Evolutionary conservation across 2,797 vertebrate species (phyloP), one percentile per base, ranked within the genome.

Genomic region (Pitangus sulphuratus): DNA sequence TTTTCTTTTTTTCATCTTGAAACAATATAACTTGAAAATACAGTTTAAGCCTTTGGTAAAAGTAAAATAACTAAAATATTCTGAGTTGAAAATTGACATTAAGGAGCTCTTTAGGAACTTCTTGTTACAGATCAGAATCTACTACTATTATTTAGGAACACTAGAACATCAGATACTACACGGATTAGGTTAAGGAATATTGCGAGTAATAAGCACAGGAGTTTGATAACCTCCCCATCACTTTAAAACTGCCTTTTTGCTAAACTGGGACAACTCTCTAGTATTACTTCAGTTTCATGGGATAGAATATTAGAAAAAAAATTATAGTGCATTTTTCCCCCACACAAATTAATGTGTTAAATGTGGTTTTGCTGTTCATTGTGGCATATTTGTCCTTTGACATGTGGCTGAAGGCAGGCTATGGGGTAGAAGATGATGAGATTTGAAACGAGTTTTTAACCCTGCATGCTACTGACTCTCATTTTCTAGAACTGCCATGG

Each of bases 401-500:
- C 6, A 11, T 0, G 1, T 25, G 35, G 42, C 25, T 64, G 54
- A 39, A 79, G 17, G 39, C 0, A 6, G 50, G 33, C 20, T 10
- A 7, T 1, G 1, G 21, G 21, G 2, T 70, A 39, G 39, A 57
- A 64, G 20, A 69, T 22, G 28, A 47, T 51, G 40, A 45, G 47
- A 37, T 16, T 56, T 89, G 42, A 70, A 79, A 37, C n/a, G 8
- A 48, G 10, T 10, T 89, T 90, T 96, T 54, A 45, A 9, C 39
- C 1, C 21, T 44, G 57, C 26, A 48, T 3, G 21, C 12, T 16
- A 16, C 22, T 87, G 64, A 60, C 9, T 53, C 15, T 82, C 2
- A 9, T 70, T 87, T 87, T 48, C 45, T 48, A 87, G 89, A 91
- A 3, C n/a, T 87, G 22, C 78, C 78, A 19, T 91, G 84, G 84